These are phyloP conservation scores for Thomomys bottae DNA, from an alignment of 2,113 vertebrate genomes.

Conservation along the genomic window DNA sequence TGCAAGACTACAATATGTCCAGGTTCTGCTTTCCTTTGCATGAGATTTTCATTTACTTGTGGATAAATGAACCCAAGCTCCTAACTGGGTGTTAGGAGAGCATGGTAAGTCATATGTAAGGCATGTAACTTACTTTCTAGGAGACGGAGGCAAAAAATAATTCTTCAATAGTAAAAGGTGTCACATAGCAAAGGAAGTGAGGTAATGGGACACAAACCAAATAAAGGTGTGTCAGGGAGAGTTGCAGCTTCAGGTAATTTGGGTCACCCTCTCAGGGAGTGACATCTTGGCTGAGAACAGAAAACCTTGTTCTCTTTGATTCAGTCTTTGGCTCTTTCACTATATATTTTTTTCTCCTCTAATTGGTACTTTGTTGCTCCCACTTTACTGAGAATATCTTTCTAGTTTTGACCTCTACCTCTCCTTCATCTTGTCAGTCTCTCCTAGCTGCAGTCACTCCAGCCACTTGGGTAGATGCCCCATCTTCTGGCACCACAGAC, in stretches of 20 bases:
- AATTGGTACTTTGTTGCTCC: not conserved
- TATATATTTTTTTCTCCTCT: not conserved
- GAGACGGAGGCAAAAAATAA: not conserved
- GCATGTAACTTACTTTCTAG: not conserved
- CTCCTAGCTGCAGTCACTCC: not conserved
- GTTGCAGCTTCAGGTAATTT: not conserved
- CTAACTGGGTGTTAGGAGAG: not conserved
- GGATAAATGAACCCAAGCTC: not conserved
- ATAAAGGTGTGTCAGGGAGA: not conserved
- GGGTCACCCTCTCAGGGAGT: not conserved
- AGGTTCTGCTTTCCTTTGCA: not conserved
- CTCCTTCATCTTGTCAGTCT: not conserved
- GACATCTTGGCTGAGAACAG: not conserved
- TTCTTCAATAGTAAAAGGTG: not conserved
- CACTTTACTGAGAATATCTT: not conserved
- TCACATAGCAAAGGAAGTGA: not conserved
- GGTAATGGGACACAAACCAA: not conserved
- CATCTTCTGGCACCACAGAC: not conserved
- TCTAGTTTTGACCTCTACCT: not conserved
- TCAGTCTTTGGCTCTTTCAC: not conserved
- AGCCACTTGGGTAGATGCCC: not conserved
- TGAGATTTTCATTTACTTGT: slow-evolving; percentile 1
- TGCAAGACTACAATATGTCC: not conserved
- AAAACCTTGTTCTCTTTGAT: not conserved
- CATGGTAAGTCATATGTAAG: not conserved